Base-by-base conservation (phyloP, 1,140 invertebrate genomes). In the Cyphomyrmex costatus region DNA sequence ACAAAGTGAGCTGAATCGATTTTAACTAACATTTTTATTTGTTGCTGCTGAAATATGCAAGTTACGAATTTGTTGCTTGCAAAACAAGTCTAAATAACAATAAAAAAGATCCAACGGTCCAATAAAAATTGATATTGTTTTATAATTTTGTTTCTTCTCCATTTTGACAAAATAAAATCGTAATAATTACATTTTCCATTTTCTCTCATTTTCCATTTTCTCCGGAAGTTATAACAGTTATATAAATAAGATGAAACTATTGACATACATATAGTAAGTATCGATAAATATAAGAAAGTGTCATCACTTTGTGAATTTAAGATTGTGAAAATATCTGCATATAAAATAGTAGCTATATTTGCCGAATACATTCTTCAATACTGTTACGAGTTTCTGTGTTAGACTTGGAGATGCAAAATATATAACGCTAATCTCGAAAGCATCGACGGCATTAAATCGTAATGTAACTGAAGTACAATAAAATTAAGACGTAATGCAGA, bases 401-500 rank as follows among this genome's bases (percentile, higher is more conserved):
- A 24, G 16, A 8, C 46, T 79, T n/a, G 27, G 33, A 27, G 30
- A 70, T n/a, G 51, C 33, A 58, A 70, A 58, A 14, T 66, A 79
- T n/a, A n/a, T n/a, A 80, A 21, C 63, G n/a, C 8, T 56, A 70
- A 80, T 68, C 78, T 80, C 49, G 49, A 56, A 65, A 65, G 10
- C 42, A 74, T 77, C 71, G 49, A 21, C 30, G 27, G 12, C 21
- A 30, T 27, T 80, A 84, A 56, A 84, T 84, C 68, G 14, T 49
- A 76, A n/a, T 30, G 49, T 46, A 12, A 53, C 46, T 42, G 65
- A 77, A n/a, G 14, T 42, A 58, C 53, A 76, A 87, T 87, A 88
- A 88, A 88, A 76, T 83, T 53, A 76, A 83, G 66, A 87, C 66
- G 33, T 65, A 36, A 33, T 27, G 19, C 10, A 33, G 53, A 84